Base-by-base conservation (phyloP, 92 coral and sea anemone species). In the Porites divaricata region DNA sequence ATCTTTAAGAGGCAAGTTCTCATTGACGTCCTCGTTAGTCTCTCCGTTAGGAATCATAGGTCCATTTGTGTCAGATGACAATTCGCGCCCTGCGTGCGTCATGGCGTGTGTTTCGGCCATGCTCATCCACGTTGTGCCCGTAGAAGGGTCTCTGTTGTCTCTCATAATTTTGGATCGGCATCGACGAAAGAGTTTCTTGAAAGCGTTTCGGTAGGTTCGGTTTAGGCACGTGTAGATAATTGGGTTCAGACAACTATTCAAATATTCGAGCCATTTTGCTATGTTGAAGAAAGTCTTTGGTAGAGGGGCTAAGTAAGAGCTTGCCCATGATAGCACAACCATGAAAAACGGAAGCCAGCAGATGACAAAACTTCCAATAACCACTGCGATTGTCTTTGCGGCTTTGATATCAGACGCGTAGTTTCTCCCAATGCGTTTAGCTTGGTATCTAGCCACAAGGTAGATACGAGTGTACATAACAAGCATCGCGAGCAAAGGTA, bases 361-460 rank as follows among this genome's bases (percentile, higher is more conserved):
- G 21, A 83, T 80, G 2, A 92, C 90, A 72, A 90, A 96, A 8
- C 92, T 95, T 19, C 99, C 99, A 13, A 96, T 91, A 45, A 96
- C 99, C 3, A 96, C 98, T 4, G 98, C 99, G 21, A 96, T 96
- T 26, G 99, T 96, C 64, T 96, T 96, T 19, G 98, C 96, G 12
- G 99, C 99, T 85, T 96, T 96, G 65, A 96, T 89, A 77, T 96
- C 99, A 14, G 95, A 95, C 28, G 98, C 99, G 75, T 93, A 95
- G 76, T 96, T 93, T 84, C 95, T 90, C n/a, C 99, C 97, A 13
- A 96, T 89, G 56, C 97, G 88, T 14, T 94, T 89, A 56, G 99
- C 95, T 74, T 96, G 99, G 86, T 95, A 95, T 3, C 99, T 93
- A 11, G 99, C 99, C 50, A 96, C 98, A 45, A 95, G 85, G 85